A percentile compares a stretch with the other conserved stretches of the same genome.
phyloP scores from a whole-genome alignment of 2,113 vertebrate species.

The Cheilinus undulatus region DNA sequence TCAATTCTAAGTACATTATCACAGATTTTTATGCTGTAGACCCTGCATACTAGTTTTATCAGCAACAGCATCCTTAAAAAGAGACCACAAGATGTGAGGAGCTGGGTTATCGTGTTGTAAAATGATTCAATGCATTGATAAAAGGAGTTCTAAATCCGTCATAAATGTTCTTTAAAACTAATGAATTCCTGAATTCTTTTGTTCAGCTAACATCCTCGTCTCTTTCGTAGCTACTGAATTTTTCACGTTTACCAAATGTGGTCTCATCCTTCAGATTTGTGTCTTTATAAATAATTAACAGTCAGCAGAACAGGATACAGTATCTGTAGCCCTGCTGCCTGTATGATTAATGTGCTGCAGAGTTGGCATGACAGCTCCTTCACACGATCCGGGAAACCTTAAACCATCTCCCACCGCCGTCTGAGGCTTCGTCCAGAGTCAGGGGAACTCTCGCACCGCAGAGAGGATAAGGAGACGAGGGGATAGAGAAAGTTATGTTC shows the following conservation, averaged over 20 bases:
- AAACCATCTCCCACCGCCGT: slow-evolving; percentile 50
- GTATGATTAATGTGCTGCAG: slow-evolving; percentile 77
- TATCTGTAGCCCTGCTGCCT: slow-evolving; percentile 55
- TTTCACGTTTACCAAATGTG: slow-evolving; percentile 44
- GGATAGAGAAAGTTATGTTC: slow-evolving; percentile 36
- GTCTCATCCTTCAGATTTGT: slow-evolving; percentile 62
- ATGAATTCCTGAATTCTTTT: slow-evolving; percentile 19
- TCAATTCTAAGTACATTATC: too few species aligned
- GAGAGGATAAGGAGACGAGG: slow-evolving; percentile 12
- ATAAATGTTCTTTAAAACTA: neutral
- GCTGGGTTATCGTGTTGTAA: too few species aligned
- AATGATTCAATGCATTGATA: too few species aligned
- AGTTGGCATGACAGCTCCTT: slow-evolving; percentile 68
- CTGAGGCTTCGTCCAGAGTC: slow-evolving; percentile 44
- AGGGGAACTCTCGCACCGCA: slow-evolving; percentile 11
- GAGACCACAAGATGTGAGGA: too few species aligned
- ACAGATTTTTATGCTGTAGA: too few species aligned
- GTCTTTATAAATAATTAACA: slow-evolving; percentile 70
- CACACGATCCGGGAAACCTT: slow-evolving; percentile 63
- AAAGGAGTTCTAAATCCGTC: slow-evolving; percentile 7
- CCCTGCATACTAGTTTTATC: too few species aligned
- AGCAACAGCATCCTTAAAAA: too few species aligned
- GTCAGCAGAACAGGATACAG: slow-evolving; percentile 57
- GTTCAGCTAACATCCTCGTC: slow-evolving; percentile 18
- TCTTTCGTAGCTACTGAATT: slow-evolving; percentile 58